Base-by-base conservation (phyloP, 2,888 invertebrate genomes). In the Ernsta delagoae region DNA sequence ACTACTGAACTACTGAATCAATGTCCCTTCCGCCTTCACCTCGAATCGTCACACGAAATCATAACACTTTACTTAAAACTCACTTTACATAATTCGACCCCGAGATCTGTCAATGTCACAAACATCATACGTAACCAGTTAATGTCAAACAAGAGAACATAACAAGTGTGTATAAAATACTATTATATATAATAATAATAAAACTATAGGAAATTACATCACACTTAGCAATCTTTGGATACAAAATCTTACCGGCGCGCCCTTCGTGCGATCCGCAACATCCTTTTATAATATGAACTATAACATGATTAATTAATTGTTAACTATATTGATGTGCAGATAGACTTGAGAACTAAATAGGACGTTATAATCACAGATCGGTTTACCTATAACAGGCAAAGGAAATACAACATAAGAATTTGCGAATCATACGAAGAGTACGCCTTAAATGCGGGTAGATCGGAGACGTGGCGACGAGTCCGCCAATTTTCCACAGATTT, bases 211-310 rank as follows among this genome's bases (percentile, higher is more conserved):
- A 90, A 92, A 87, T 87, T 84, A 87, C 87, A 91, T 91, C 91
- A 92, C 89, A 90, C 89, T 87, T 82, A 82, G 84, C 89, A 88
- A 90, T 92, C 91, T 92, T 92, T 91, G 92, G 92, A 92, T 91
- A 91, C 91, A 90, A 90, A 86, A 85, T 84, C 84, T 87, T 83
- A 78, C 78, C 70, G 81, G 83, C 83, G 82, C 79, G 68, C 71
- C 9, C 16, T 36, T 16, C 48, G 31, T 45, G 61, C 24, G 67
- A 60, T 56, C 70, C 70, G 71, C 60, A 71, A 68, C 75, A 4
- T 72, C 71, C 56, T 36, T 43, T 45, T 62, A 53, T 5, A 1
- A 66, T 59, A 16, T 48, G 56, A 67, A 48, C 45, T 62, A 62
- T 62, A 56, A 48, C 56, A 57, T 57, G 61, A 48, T 57, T 36